These are phyloP conservation scores for Geophilus truncorum DNA, from an alignment of 2,888 invertebrate species.

Conservation along the genomic window DNA sequence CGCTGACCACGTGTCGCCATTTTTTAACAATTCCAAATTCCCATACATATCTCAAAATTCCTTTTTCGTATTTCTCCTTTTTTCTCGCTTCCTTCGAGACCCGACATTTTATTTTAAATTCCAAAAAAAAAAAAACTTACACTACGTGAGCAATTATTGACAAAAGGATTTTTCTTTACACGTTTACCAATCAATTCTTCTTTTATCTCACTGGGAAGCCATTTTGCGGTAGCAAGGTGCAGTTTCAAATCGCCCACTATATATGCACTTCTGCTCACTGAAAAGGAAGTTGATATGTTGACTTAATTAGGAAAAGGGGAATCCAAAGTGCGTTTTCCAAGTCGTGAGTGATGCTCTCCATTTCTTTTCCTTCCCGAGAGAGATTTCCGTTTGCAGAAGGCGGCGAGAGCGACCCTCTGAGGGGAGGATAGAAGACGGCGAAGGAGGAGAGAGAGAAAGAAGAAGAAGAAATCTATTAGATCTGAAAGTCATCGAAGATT, in stretches of 20 bases:
- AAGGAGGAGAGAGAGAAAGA: not conserved
- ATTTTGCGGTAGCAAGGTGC: conserved; percentile 22
- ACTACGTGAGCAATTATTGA: not conserved
- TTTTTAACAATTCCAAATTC: not conserved
- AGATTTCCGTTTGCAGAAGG: conserved; percentile 20
- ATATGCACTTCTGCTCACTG: conserved; percentile 25
- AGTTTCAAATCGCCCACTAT: conserved; percentile 21
- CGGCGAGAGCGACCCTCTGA: conserved; percentile 3
- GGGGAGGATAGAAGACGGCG: not conserved
- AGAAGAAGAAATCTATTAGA: conserved; percentile 21
- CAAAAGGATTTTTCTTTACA: not conserved
- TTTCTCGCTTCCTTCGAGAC: not conserved
- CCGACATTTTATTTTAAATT: not conserved
- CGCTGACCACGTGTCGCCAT: conserved; percentile 6
- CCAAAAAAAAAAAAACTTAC: not conserved
- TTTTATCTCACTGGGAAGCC: not conserved
- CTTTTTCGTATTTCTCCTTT: not conserved
- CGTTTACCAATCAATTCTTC: not conserved
- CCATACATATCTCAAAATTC: not conserved
- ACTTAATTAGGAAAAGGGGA: conserved; percentile 32
- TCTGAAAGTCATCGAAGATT: conserved; percentile 30
- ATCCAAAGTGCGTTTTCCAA: conserved; percentile 11
- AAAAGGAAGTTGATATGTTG: conserved; percentile 29
- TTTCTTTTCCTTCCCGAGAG: conserved; percentile 21
- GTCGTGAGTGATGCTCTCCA: conserved; percentile 28